Evolutionary conservation across 1,140 invertebrate genomes (phyloP).

Genomic region (Sycobia sp.): DNA sequence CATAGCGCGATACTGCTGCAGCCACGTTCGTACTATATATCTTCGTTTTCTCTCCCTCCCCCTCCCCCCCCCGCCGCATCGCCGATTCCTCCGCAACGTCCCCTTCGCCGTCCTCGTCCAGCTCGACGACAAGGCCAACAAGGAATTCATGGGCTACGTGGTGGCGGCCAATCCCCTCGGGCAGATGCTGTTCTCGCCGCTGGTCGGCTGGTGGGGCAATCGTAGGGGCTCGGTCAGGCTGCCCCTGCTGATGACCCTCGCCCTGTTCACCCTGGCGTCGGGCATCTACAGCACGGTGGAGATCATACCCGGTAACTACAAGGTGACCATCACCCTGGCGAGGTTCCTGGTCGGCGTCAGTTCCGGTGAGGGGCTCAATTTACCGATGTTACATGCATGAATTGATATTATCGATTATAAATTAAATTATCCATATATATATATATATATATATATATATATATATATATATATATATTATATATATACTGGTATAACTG

Average conservation of each 20-base stretch:
- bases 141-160: constrained; percentile 83
- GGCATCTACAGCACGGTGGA: constrained; percentile 80
- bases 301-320: constrained; percentile 56
- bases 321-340: constrained; percentile 76
- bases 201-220: constrained; percentile 86
- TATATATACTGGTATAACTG: too few species aligned
- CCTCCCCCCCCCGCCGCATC: too few species aligned
- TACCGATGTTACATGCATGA: too few species aligned
- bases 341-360: constrained; percentile 85
- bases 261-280: constrained; percentile 78
- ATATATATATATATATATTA: too few species aligned
- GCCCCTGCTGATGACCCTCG: constrained; percentile 74
- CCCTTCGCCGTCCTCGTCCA: too few species aligned
- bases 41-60: constrained; percentile 5
- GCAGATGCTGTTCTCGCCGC: constrained; percentile 85
- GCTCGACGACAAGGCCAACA: constrained; percentile 77
- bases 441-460: too few species aligned
- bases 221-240: constrained; percentile 71
- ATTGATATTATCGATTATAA: too few species aligned
- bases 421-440: too few species aligned
- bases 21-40: not conserved
- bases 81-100: too few species aligned
- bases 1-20: too few species aligned
- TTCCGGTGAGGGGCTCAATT: constrained; percentile 78
- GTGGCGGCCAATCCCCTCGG: constrained; percentile 87